Conservation (phyloP, 2,797 vertebrate genomes). For the Tarsius wallacei region DNA sequence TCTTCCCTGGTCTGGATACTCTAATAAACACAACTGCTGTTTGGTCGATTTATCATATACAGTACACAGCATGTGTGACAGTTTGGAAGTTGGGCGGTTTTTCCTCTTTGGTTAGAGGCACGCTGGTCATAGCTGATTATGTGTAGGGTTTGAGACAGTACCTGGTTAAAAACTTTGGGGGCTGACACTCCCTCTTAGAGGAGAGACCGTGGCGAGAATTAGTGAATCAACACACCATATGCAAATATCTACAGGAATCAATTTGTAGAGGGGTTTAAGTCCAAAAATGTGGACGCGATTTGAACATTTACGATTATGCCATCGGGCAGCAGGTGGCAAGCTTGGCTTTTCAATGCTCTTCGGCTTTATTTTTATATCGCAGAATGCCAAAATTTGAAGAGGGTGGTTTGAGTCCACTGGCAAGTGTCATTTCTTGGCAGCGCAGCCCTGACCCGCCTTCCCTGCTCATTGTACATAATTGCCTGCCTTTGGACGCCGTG, state of each 20-base stretch:
- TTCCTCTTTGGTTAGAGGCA: conserved; percentile 1
- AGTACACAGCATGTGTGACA: neutral
- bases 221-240: neutral
- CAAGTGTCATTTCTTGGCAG: conserved; percentile 89
- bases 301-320: conserved; percentile 86
- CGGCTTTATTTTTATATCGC: conserved; percentile 81
- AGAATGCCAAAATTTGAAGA: conserved; percentile 85
- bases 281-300: neutral
- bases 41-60: conserved; percentile 75
- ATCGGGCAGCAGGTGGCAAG: conserved; percentile 92
- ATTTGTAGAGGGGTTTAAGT: neutral
- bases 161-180: conserved; percentile 62
- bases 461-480: conserved; percentile 79
- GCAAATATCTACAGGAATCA: neutral
- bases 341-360: conserved; percentile 90
- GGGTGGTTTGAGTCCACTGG: conserved; percentile 85
- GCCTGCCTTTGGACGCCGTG: conserved; percentile 79
- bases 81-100: neutral
- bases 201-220: neutral
- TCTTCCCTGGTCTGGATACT: conserved; percentile 74
- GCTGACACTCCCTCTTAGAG: conserved; percentile 1
- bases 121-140: conserved; percentile 49
- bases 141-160: neutral
- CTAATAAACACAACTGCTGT: conserved; percentile 72
- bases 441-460: conserved; percentile 65